Base-by-base conservation (phyloP, 2,113 vertebrate species). In the Chinchilla lanigera region DNA sequence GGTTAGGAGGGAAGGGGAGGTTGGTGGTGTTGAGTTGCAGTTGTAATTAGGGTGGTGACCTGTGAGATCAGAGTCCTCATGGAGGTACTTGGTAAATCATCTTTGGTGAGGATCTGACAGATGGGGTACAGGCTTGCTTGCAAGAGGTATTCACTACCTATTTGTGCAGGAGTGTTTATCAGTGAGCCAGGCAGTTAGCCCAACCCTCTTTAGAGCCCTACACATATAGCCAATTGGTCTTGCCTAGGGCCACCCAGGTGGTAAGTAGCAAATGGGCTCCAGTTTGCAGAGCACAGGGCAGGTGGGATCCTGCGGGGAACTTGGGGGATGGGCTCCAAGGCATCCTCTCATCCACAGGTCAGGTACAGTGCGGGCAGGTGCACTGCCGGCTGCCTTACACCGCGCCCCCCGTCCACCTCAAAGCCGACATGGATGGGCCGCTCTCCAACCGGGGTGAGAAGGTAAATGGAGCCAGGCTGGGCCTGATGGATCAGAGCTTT, bases 311-410 rank as follows among this genome's bases (percentile, higher is more conserved):
- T 71, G 52, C 5, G 0, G 20, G 69, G 89, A 95, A 80, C 67
- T 69, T 78, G 84, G 84, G 71, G 19, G 8, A 19, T 44, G 90
- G 92, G 78, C 90, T 96, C 94, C 94, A 98, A 98, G 97, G 98
- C 89, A 63, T 92, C 97, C 95, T 99, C 97, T 99, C 94, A 0
- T 98, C 97, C 98, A 93, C 98, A 99, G 99, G 99, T 98, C 99
- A 99, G 98, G 99, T 99, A 98, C 99, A 99, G 98, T 99, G 99
- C 93, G 99, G 99, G 97, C 99, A 99, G 98, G 98, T 99, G 98
- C 99, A 99, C 98, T 99, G 99, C 98, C 98, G 99, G 96, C 99
- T 99, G 87, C 99, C 99, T 97, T 99, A 99, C 98, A 98, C 98
- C 87, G 98, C 98, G 69, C 99, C 99, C 89, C 99, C 99, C 16